phyloP scores from a whole-genome alignment of 2,888 invertebrate species.

The Antheraea assamensis region DNA sequence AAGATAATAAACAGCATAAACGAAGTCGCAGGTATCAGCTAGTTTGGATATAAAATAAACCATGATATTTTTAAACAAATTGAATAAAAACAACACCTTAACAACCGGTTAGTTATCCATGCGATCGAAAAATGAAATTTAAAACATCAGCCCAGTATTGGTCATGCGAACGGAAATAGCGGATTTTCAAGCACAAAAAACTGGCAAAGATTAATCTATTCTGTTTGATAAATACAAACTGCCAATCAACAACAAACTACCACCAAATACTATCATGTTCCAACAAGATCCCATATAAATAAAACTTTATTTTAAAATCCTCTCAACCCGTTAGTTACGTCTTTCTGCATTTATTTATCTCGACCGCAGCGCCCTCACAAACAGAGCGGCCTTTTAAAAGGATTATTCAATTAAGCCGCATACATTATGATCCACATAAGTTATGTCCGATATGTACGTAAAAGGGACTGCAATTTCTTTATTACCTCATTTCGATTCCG shows the following conservation, averaged over 20 bases:
- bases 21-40: too few species aligned
- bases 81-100: too few species aligned
- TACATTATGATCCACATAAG: conserved; percentile 52
- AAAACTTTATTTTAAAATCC: conserved; percentile 4
- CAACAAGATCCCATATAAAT: conserved; percentile 7
- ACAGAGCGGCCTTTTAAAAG: conserved; percentile 43
- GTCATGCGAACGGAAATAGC: neutral
- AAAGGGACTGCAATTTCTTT: conserved; percentile 62
- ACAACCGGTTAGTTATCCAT: too few species aligned
- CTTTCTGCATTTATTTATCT: conserved; percentile 16
- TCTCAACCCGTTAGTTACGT: neutral
- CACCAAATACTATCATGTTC: neutral
- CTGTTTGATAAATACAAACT: neutral
- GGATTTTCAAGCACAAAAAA: neutral
- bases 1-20: too few species aligned
- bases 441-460: conserved; percentile 48
- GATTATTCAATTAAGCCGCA: conserved; percentile 56
- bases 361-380: conserved; percentile 22
- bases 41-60: too few species aligned
- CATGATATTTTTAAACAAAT: too few species aligned
- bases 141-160: neutral
- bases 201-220: neutral
- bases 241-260: neutral
- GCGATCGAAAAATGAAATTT: too few species aligned
- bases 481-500: conserved; percentile 62